Evolutionary conservation across 2,113 vertebrate genomes (phyloP).

Genomic region (Pitta sordida): DNA sequence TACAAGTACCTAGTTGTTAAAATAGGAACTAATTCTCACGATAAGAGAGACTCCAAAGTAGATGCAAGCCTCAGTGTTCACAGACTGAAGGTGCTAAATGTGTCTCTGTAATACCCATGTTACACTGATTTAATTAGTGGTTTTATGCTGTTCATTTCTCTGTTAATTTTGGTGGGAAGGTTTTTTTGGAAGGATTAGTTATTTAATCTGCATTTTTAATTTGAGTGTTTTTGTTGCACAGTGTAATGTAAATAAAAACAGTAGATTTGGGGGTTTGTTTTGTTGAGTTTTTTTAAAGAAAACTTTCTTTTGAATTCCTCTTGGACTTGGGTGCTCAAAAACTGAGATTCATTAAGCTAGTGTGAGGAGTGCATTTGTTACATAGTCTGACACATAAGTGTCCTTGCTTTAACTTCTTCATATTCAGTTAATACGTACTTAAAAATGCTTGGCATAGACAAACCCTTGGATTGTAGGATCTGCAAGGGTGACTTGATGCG

Average conservation of each 20-base stretch:
- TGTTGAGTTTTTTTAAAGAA: neutral
- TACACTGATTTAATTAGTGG: conserved; percentile 19
- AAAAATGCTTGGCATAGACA: neutral
- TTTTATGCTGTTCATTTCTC: conserved; percentile 5
- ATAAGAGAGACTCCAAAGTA: neutral
- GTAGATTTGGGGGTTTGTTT: neutral
- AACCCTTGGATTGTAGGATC: neutral
- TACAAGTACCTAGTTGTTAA: neutral
- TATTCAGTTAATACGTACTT: neutral
- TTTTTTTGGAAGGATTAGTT: conserved; percentile 9
- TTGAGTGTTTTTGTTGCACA: neutral
- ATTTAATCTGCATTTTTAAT: conserved; percentile 39
- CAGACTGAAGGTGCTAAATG: neutral
- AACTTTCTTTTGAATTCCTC: neutral
- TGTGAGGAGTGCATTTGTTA: neutral
- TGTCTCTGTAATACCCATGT: neutral
- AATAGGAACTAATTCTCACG: neutral
- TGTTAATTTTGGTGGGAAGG: neutral
- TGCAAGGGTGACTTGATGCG: neutral
- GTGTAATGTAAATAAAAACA: neutral
- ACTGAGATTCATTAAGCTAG: neutral
- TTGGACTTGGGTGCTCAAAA: neutral
- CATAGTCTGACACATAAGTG: neutral
- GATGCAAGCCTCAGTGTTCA: neutral
- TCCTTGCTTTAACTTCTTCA: neutral